Base-by-base conservation (phyloP, 2,797 vertebrate species). In the Schizopygopsis malacanthus region DNA sequence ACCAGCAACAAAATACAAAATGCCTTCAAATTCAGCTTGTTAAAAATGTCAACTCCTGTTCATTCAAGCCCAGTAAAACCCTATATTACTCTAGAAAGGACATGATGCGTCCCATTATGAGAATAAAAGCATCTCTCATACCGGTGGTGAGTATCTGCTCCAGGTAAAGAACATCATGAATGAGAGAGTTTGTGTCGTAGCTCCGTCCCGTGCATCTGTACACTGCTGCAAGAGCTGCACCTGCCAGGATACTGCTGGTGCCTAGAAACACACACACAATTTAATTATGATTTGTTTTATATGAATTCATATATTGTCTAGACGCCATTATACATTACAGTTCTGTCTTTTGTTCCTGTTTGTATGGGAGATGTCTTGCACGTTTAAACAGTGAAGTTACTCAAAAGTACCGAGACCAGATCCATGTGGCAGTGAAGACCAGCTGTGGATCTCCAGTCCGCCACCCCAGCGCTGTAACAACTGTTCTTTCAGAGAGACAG, bases 101-200 rank as follows among this genome's bases (percentile, higher is more conserved):
- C 0, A 2, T 28, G 22, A 79, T 15, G 22, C 0, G 0, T 37
- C 25, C 4, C 25, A 2, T 75, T 52, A 33, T 37, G 0, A 10
- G 47, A 54, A 22, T 37, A 7, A 25, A 6, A 25, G 16, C n/a
- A 5, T 37, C 20, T 54, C 73, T 33, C 45, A n/a, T n/a, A 97
- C 98, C 98, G 91, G 98, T 99, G 6, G 98, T 99, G n/a, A 99
- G 96, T 9, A 96, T 93, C 94, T 99, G 98, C 85, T 99, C 98
- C 94, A 99, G 93, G 88, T 98, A 93, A 75, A 99, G 94, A 33
- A 99, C 97, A 0, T 94, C 96, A 0, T 99, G 98, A 89, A 99
- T 95, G 54, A 99, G 96, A 4, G 97, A 96, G 83, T 96, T 91
- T 0, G 93, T 95, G 90, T 94, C 87, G 52, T 95, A 93, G 0